Conservation (phyloP, 2,797 vertebrate species). For the Phrynocephalus forsythii region DNA sequence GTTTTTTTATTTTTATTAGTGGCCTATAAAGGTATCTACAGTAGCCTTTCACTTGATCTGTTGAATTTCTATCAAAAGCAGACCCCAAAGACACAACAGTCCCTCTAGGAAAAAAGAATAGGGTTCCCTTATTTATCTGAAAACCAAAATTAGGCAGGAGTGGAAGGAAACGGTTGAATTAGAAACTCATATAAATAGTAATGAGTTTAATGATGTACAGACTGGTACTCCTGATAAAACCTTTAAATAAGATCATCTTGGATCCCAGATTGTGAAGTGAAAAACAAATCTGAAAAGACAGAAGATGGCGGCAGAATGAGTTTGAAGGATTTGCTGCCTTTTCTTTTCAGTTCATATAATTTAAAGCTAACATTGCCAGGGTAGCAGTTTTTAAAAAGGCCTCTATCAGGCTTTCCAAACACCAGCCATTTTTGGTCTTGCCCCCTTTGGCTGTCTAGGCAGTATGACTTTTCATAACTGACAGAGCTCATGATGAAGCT, state of each 20-base stretch:
- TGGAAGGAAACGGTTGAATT: background rate
- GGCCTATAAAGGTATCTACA: no score
- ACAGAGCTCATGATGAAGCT: conserved; percentile 70
- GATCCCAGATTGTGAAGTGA: conserved; percentile 49
- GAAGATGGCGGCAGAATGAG: conserved; percentile 37
- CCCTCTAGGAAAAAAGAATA: background rate
- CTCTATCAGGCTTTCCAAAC: conserved; percentile 72
- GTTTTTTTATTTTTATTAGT: no score
- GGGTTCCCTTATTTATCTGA: background rate
- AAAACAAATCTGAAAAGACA: conserved; percentile 46
- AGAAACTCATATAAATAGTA: background rate
- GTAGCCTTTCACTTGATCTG: background rate
- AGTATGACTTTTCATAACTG: conserved; percentile 76
- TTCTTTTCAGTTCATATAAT: conserved; percentile 60
- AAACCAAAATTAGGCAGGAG: background rate
- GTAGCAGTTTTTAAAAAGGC: conserved; percentile 70
- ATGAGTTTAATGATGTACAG: conserved; percentile 36
- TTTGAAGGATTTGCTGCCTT: conserved; percentile 53
- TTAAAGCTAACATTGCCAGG: conserved; percentile 63
- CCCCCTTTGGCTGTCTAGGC: conserved; percentile 62
- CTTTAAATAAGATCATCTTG: conserved; percentile 36
- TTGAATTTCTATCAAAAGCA: conserved; percentile 6
- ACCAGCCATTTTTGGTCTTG: conserved; percentile 66
- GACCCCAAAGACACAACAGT: background rate
- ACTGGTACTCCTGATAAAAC: conserved; percentile 52